These are phyloP conservation scores for Digitonthophagus gazella DNA, from an alignment of 2,888 invertebrate genomes.

Conservation along the genomic window DNA sequence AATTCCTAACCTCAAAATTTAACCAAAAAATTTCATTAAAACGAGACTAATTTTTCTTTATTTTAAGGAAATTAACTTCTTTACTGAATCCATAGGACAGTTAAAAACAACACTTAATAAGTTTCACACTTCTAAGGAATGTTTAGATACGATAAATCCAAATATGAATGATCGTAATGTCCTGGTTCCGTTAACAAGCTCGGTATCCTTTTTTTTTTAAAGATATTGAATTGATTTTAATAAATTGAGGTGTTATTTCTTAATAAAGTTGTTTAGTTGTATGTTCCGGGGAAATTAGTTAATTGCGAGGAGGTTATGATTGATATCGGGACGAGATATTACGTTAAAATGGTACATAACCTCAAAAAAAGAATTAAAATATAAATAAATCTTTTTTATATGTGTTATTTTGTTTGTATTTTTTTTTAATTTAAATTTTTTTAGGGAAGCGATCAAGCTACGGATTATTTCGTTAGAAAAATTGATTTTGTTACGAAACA, in stretches of 20 bases:
- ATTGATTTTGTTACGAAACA: slow-evolving; percentile 89
- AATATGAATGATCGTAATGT: slow-evolving; percentile 79
- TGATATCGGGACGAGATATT: slow-evolving; percentile 97
- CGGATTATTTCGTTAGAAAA: slow-evolving; percentile 91
- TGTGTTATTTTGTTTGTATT: background rate
- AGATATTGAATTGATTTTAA: slow-evolving; percentile 19
- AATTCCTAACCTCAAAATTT: slow-evolving; percentile 33
- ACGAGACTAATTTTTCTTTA: slow-evolving; percentile 23
- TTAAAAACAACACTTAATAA: slow-evolving; percentile 88
- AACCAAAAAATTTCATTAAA: slow-evolving; percentile 27
- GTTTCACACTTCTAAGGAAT: slow-evolving; percentile 84
- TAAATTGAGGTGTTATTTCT: slow-evolving; percentile 31
- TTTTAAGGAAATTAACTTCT: slow-evolving; percentile 77
- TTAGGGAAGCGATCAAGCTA: slow-evolving; percentile 75
- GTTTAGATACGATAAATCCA: slow-evolving; percentile 75
- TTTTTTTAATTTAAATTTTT: slow-evolving; percentile 31
- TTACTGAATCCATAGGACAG: slow-evolving; percentile 86
- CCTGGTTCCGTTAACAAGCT: slow-evolving; percentile 91
- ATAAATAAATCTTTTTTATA: background rate
- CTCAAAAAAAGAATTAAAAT: too few species aligned
- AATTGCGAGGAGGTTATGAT: slow-evolving; percentile 86
- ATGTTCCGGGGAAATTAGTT: slow-evolving; percentile 86
- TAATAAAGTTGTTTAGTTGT: slow-evolving; percentile 65
- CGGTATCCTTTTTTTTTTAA: slow-evolving; percentile 59
- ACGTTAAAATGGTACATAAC: slow-evolving; percentile 91